A percentile compares a stretch with the other conserved stretches of the same genome.
phyloP scores from a whole-genome alignment of 1,140 invertebrate species.

The Delia radicum region DNA sequence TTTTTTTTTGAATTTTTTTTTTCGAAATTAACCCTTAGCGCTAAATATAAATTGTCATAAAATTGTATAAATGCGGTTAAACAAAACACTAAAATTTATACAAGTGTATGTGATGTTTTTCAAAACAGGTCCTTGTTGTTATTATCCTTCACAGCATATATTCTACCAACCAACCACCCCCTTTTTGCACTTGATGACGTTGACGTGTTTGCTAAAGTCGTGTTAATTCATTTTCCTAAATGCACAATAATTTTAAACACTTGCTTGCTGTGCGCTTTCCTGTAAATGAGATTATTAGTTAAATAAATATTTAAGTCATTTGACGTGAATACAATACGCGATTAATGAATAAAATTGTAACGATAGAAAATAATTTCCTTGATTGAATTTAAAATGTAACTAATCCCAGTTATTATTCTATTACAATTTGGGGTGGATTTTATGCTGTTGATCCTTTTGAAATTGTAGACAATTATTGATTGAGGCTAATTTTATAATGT shows the following conservation, averaged over 20 bases:
- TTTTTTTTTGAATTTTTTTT: too few species aligned
- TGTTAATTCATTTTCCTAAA: not conserved
- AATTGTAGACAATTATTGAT: not conserved
- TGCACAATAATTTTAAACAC: not conserved
- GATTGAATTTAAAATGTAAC: not conserved
- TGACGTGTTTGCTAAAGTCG: not conserved
- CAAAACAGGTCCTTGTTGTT: not conserved
- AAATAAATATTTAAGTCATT: not conserved
- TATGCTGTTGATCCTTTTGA: not conserved
- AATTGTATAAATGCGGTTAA: slow-evolving; percentile 11
- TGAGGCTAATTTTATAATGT: not conserved
- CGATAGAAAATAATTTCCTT: too few species aligned
- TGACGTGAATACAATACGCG: not conserved
- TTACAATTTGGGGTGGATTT: not conserved
- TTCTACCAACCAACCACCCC: not conserved
- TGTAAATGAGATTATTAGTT: not conserved
- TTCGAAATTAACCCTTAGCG: not conserved
- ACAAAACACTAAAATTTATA: not conserved
- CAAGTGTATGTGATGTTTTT: not conserved
- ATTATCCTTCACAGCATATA: not conserved
- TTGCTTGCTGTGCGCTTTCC: not conserved
- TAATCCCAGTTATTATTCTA: not conserved
- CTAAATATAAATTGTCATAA: slow-evolving; percentile 5
- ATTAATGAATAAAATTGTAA: too few species aligned
- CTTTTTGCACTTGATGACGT: not conserved